A percentile compares a stretch with the other conserved stretches of the same genome.
phyloP scores from a whole-genome alignment of 2,797 vertebrate genomes.

The Etheostoma perlongum region DNA sequence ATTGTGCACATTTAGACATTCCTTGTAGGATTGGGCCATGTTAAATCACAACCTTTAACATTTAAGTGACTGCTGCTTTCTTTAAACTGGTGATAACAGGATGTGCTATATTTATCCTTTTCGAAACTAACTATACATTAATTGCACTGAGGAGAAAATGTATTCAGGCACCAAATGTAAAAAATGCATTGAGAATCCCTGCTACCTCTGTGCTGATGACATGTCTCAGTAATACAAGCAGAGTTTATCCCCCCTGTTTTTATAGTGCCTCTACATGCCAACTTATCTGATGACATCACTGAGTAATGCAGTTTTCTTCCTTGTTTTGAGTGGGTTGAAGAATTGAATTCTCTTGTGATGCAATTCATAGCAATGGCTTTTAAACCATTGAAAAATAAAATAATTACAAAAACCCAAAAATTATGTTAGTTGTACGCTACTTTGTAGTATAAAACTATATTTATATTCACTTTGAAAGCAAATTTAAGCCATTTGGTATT shows the following conservation, averaged over 20 bases:
- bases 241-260: constrained; percentile 67
- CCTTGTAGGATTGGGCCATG: not conserved
- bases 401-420: constrained; percentile 70
- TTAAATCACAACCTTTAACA: constrained; percentile 4
- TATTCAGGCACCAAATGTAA: constrained; percentile 43
- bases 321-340: constrained; percentile 74
- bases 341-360: constrained; percentile 83
- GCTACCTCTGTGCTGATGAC: constrained; percentile 81
- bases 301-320: constrained; percentile 76
- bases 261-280: constrained; percentile 61
- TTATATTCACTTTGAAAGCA: constrained; percentile 45
- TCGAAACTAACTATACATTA: constrained; percentile 18
- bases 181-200: constrained; percentile 37
- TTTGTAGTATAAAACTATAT: constrained; percentile 54
- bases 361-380: constrained; percentile 80
- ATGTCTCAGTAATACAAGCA: constrained; percentile 78
- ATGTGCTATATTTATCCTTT: not conserved
- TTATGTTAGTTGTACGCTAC: constrained; percentile 51
- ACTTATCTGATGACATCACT: constrained; percentile 86
- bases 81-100: not conserved
- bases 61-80: not conserved
- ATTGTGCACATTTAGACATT: not conserved
- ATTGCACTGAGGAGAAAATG: not conserved
- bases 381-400: constrained; percentile 71
- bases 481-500: constrained; percentile 25